Evolutionary conservation across 1,140 invertebrate genomes (phyloP).

Genomic region (Rhopalosiphum padi): DNA sequence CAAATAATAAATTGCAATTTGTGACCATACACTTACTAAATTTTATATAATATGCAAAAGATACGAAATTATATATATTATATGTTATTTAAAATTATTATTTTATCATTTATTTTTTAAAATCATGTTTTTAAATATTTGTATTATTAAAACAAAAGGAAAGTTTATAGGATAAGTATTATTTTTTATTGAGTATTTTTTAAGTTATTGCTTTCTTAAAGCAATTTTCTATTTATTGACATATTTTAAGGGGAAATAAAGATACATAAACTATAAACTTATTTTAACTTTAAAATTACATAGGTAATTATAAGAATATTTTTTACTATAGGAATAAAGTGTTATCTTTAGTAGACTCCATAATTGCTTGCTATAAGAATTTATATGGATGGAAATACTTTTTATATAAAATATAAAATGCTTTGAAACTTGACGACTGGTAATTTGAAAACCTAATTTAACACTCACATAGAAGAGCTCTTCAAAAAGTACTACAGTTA

Average conservation of each 20-base stretch:
- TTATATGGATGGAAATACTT: background rate
- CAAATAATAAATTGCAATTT: no score
- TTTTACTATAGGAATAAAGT: background rate
- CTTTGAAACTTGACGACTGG: slow-evolving; percentile 11
- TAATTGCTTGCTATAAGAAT: slow-evolving; percentile 2
- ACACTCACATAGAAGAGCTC: background rate
- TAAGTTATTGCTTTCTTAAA: background rate
- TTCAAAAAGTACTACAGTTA: slow-evolving; percentile 18
- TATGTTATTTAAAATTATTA: no score
- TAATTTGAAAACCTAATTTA: slow-evolving; percentile 50
- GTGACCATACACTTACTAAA: no score
- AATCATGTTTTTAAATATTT: background rate
- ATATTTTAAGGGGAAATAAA: background rate
- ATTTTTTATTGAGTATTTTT: background rate
- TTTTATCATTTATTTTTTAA: background rate
- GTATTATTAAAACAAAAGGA: background rate
- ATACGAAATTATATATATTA: no score
- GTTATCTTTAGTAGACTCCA: background rate
- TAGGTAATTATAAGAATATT: background rate
- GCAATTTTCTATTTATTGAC: background rate
- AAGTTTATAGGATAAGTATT: background rate
- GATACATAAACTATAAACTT: background rate
- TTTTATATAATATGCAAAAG: no score
- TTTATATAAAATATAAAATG: slow-evolving; percentile 17
- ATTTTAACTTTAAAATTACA: slow-evolving; percentile 4